Evolutionary conservation across 2,113 vertebrate genomes (phyloP), one percentile per base, ranked within the genome.

Genomic region (Parus major): DNA sequence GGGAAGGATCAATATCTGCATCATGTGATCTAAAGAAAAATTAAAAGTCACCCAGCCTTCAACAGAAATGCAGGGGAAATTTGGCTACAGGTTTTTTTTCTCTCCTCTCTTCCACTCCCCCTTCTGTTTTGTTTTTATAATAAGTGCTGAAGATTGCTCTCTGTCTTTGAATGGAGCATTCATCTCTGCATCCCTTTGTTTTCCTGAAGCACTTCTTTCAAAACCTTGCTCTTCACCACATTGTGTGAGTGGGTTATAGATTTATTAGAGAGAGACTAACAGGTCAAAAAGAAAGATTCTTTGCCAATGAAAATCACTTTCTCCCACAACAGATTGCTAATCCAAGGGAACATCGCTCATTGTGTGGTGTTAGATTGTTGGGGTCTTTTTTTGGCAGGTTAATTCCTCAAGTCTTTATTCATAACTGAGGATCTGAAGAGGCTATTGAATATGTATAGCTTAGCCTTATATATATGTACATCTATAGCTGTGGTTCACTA

Each of bases 1-100:
- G 79, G 90, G 55, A 97, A 96, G 77, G 95, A 97, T 97, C 97
- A 94, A 97, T 97, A 97, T 72, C 93, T 93, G 75, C 61, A 80
- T 70, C 82, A 68, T 72, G 88, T 91, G 85, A 88, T 91, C 55
- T 77, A 19, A 84, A 92, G 92, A 92, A 91, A 92, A 95, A 94
- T 90, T 46, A 87, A 93, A 96, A 93, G 77, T 88, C 46, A 7
- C 71, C 15, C 41, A 90, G 57, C 59, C 81, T 92, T 94, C 75
- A 92, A 80, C 75, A 84, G 89, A 94, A 88, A 77, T 73, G n/a
- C 57, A 78, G 47, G 18, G 36, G 31, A 68, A 86, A 56, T 79
- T 92, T 64, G 39, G 15, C 41, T 56, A 61, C 10, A 8, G 27
- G 1, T 5, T 52, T 42, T 75, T 65, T 42, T 41, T 3, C 4